phyloP scores from a whole-genome alignment of 2,888 invertebrate genomes.

The Papilio gigon region DNA sequence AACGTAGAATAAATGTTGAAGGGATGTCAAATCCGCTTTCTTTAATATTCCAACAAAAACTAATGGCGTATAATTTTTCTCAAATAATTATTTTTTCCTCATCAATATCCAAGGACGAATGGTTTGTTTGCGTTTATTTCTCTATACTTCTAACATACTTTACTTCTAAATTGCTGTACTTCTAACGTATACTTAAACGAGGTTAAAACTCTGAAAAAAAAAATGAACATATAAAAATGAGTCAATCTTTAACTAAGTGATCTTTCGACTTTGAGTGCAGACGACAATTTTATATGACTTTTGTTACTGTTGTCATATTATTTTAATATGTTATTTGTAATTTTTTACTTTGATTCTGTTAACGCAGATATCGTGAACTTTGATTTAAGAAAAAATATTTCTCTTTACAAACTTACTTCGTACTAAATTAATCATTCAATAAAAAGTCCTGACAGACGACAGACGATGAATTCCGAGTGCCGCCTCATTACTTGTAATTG shows the following conservation, averaged over 20 bases:
- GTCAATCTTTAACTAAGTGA: no score
- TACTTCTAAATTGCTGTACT: no score
- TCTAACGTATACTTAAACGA: no score
- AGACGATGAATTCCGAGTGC: slow-evolving; percentile 5
- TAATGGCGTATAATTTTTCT: slow-evolving; percentile 7
- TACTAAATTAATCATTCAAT: slow-evolving; percentile 5
- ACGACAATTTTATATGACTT: no score
- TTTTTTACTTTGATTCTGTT: neutral
- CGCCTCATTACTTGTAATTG: slow-evolving; percentile 25
- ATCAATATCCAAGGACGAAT: neutral
- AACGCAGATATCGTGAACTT: neutral
- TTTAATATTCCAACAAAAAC: slow-evolving; percentile 23
- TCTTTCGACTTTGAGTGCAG: no score
- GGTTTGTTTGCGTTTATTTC: neutral
- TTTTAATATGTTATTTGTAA: no score
- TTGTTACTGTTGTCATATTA: no score
- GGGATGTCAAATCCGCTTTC: slow-evolving; percentile 1
- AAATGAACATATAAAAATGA: no score
- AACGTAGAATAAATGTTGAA: neutral
- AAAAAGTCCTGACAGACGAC: slow-evolving; percentile 2
- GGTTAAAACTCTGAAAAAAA: no score
- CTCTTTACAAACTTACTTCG: neutral
- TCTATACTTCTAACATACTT: no score
- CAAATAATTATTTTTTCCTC: slow-evolving; percentile 12
- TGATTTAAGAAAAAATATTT: neutral